Base-by-base conservation (phyloP, 2,113 vertebrate species). In the Phrynosoma platyrhinos region DNA sequence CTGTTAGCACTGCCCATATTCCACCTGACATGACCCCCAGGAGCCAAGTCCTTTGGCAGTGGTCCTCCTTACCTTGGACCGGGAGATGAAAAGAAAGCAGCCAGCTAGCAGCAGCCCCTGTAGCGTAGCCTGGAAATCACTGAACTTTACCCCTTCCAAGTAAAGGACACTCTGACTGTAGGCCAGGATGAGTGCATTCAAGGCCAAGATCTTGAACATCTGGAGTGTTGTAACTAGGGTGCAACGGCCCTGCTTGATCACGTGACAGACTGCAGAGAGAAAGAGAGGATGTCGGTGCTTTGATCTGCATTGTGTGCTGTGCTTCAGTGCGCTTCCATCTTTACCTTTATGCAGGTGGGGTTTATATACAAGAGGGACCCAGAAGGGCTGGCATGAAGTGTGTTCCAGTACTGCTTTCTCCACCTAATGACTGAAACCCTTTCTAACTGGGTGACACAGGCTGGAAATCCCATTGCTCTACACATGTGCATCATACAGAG, bases 91-190 rank as follows among this genome's bases (percentile, higher is more conserved):
- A 82, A 99, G 98, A 95, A 99, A 99, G 94, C 98, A 99, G 87
- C 98, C 99, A 0, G 99, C 99, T 93, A 99, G 94, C 53, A 99
- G 97, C 75, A 99, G 96, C 14, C 99, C 99, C 95, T 99, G 99
- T 52, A 99, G 94, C 0, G 99, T 99, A 0, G 99, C 99, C 95
- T 99, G 99, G 53, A 99, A 98, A 87, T 99, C 99, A 0, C 99
- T 99, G 96, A 99, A 99, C 90, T 99, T 99, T 68, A 99, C 98
- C 0, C 99, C 99, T 86, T 99, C 98, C 84, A 99, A 95, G 96
- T 99, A 99, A 75, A 99, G 98, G 55, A 99, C 99, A 0, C 98
- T 99, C 96, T 99, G 99, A 94, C 98, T 99, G 93, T 99, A 99
- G 68, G 99, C 99, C 84, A 99, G 94, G 93, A 99, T 98, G 68